phyloP scores from a whole-genome alignment of 2,113 vertebrate genomes.

The Willisornis vidua region DNA sequence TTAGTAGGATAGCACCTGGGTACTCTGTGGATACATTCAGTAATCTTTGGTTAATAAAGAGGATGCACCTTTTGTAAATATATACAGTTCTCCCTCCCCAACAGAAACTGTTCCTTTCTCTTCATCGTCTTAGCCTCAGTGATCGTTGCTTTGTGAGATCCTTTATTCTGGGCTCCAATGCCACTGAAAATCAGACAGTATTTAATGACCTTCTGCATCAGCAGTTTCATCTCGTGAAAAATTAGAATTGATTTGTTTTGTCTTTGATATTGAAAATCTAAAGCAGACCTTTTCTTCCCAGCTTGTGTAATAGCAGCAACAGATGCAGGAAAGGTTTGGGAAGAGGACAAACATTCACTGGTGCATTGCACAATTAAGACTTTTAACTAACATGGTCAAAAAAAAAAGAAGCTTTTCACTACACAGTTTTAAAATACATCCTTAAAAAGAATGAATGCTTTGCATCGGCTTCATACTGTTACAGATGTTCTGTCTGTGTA shows the following conservation, averaged over 20 bases:
- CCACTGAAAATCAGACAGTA: background rate
- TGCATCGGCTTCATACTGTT: background rate
- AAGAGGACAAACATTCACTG: background rate
- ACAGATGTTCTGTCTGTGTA: background rate
- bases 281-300: background rate
- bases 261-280: slow-evolving; percentile 16
- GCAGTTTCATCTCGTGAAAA: slow-evolving; percentile 30
- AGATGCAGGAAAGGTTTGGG: background rate
- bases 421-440: background rate
- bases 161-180: background rate
- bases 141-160: background rate
- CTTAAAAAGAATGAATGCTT: background rate
- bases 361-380: background rate
- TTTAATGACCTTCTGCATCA: slow-evolving; percentile 18
- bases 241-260: slow-evolving; percentile 24
- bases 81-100: background rate
- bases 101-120: background rate
- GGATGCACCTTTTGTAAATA: background rate
- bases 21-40: background rate
- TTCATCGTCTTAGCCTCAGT: background rate
- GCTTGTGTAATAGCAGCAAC: background rate
- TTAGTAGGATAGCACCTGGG: background rate
- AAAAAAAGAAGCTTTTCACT: background rate
- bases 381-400: background rate
- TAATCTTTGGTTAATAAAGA: background rate